Conservation (phyloP, 2,113 vertebrate species). For the Centropus bengalensis region DNA sequence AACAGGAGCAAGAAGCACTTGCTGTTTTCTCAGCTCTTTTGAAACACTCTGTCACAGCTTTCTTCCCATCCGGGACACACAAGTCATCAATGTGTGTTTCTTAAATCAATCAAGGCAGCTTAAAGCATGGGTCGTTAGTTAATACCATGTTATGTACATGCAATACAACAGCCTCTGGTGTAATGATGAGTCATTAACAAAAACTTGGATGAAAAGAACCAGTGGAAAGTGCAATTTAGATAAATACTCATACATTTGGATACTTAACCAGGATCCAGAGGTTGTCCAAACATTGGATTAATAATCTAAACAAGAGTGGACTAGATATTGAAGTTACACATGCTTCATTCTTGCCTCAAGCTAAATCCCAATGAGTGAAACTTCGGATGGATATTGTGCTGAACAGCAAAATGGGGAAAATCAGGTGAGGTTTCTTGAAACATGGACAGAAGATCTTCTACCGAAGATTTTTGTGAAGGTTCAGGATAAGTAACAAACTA, state of each 20-base stretch:
- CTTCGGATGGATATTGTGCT: not conserved
- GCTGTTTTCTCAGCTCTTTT: constrained; percentile 51
- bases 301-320: not conserved
- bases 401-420: not conserved
- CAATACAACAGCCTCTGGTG: not conserved
- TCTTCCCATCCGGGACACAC: not conserved
- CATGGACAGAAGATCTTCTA: not conserved
- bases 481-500: not conserved
- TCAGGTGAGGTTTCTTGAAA: not conserved
- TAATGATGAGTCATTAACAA: not conserved
- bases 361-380: not conserved
- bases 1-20: constrained; percentile 52
- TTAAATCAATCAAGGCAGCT: not conserved
- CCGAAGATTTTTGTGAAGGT: not conserved
- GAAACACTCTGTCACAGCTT: constrained; percentile 14
- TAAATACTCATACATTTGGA: not conserved
- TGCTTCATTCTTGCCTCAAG: not conserved
- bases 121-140: not conserved
- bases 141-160: not conserved
- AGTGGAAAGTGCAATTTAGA: not conserved
- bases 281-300: not conserved
- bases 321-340: not conserved
- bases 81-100: not conserved
- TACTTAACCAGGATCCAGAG: not conserved
- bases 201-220: not conserved